Conservation (phyloP, 2,113 vertebrate species). For the Zosterops pallidus region DNA sequence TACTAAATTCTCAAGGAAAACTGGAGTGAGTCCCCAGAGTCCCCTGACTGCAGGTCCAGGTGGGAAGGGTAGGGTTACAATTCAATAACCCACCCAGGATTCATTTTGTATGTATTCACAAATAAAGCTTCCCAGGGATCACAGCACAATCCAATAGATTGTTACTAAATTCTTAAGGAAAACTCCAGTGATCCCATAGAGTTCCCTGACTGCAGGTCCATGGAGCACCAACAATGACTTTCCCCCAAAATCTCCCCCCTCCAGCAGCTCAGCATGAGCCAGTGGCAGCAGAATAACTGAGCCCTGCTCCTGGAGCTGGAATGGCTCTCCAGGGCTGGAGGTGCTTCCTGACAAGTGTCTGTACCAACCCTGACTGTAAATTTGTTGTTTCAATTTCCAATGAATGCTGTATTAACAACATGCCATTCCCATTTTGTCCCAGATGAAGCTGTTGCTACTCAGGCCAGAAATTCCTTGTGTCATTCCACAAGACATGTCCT, state of each 20-base stretch:
- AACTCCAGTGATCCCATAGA: no score
- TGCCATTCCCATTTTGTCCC: neutral
- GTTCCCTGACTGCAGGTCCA: no score
- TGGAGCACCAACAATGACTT: no score
- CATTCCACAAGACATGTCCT: neutral
- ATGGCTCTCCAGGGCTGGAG: neutral
- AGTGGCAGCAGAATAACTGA: neutral
- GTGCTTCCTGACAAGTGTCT: neutral
- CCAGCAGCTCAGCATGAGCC: neutral
- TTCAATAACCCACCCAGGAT: no score
- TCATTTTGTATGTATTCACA: no score
- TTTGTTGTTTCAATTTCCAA: neutral
- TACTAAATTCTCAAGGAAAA: neutral
- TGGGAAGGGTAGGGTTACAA: no score
- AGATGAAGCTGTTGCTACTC: neutral
- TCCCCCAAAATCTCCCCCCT: neutral
- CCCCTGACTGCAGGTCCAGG: no score
- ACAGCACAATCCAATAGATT: no score
- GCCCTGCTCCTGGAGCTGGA: no score
- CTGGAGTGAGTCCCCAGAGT: neutral
- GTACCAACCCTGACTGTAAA: neutral
- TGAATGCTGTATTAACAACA: neutral
- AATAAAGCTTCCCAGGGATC: no score
- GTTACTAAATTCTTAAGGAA: no score
- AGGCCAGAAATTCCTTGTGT: neutral